phyloP scores from a whole-genome alignment of 2,113 vertebrate genomes.

The Amblyopsis rosae region DNA sequence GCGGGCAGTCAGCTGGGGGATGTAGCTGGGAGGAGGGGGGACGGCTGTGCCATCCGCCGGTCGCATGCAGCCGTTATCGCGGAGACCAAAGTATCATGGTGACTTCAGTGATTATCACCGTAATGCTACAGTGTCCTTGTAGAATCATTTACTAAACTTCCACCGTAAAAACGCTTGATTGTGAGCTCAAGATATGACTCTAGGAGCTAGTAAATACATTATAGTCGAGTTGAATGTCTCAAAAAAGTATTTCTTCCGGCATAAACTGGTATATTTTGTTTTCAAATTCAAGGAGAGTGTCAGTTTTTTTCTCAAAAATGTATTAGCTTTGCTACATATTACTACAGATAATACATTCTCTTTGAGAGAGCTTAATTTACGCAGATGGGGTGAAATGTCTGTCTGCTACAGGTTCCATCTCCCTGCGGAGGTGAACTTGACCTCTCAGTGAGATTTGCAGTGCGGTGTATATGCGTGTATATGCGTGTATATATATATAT shows the following conservation, averaged over 20 bases:
- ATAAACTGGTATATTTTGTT: slow-evolving; percentile 17
- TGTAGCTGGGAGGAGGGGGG: neutral
- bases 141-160: slow-evolving; percentile 17
- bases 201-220: slow-evolving; percentile 24
- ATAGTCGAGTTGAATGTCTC: slow-evolving; percentile 41
- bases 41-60: slow-evolving; percentile 10
- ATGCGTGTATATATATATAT: no score
- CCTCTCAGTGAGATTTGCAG: slow-evolving; percentile 47
- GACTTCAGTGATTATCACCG: neutral
- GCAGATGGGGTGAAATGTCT: slow-evolving; percentile 32
- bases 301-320: no score
- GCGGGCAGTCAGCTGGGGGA: slow-evolving; percentile 23
- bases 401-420: slow-evolving; percentile 37
- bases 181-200: slow-evolving; percentile 31
- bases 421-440: slow-evolving; percentile 49
- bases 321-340: slow-evolving; percentile 1
- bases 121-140: neutral
- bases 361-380: slow-evolving; percentile 37
- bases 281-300: neutral
- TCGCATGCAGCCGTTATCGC: slow-evolving; percentile 6
- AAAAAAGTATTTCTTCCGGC: slow-evolving; percentile 28
- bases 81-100: neutral
- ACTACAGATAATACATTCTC: slow-evolving; percentile 46
- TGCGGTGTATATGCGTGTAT: slow-evolving; percentile 35
- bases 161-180: slow-evolving; percentile 22